Evolutionary conservation across 2,113 vertebrate species (phyloP).

Genomic region (Bubo bubo): DNA sequence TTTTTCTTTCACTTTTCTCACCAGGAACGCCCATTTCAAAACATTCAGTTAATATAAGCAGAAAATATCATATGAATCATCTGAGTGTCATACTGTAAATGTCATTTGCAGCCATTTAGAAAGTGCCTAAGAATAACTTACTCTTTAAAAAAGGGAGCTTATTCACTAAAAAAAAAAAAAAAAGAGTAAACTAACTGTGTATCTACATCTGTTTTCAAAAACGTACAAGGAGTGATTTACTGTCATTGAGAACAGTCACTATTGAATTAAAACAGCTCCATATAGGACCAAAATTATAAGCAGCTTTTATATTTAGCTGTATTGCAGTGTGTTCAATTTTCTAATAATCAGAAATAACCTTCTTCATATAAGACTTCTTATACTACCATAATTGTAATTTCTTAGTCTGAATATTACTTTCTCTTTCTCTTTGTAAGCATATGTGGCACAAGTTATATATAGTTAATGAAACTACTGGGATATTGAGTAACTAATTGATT

Average conservation of each 20-base stretch:
- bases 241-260: background rate
- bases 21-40: background rate
- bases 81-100: background rate
- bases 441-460: background rate
- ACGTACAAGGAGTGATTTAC: background rate
- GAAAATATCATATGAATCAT: background rate
- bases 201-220: background rate
- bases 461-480: background rate
- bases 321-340: background rate
- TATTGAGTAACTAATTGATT: background rate
- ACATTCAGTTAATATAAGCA: background rate
- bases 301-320: background rate
- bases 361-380: background rate
- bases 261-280: background rate
- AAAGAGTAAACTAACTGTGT: background rate
- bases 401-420: background rate
- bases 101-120: background rate
- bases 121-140: background rate
- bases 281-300: background rate
- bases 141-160: background rate
- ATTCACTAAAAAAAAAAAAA: background rate
- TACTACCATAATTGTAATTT: background rate
- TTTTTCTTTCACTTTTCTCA: background rate
- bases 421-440: background rate
- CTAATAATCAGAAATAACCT: background rate